These are phyloP conservation scores for Halcyon malimbica DNA, from an alignment of 2,113 vertebrate genomes.

Conservation along the genomic window DNA sequence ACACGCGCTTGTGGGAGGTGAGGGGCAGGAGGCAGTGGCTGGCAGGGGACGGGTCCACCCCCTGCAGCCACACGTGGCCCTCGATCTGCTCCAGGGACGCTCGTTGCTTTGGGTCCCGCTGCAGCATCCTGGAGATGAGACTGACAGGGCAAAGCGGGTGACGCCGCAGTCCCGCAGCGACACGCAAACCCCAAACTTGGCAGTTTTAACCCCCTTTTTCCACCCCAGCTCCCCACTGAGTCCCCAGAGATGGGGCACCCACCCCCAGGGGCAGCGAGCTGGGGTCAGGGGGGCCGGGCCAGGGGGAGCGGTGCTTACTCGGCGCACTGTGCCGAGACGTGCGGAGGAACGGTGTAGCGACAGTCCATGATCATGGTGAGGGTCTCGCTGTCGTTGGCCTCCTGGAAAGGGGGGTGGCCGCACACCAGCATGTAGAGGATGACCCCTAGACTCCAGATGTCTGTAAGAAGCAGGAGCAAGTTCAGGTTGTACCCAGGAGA, in stretches of 20 bases:
- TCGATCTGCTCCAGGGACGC: slow-evolving; percentile 84
- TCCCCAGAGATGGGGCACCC: background rate
- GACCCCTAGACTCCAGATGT: slow-evolving; percentile 91
- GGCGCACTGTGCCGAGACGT: slow-evolving; percentile 80
- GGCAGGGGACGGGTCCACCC: slow-evolving; percentile 78
- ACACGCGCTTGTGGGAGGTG: slow-evolving; percentile 76
- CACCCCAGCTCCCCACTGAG: background rate
- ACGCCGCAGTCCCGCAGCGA: background rate
- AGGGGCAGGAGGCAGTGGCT: slow-evolving; percentile 75
- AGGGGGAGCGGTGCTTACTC: slow-evolving; percentile 72
- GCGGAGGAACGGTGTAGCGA: slow-evolving; percentile 80
- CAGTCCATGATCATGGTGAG: slow-evolving; percentile 94
- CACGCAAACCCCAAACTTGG: fast-evolving
- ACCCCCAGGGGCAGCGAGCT: fast-evolving
- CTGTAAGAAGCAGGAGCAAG: slow-evolving; percentile 64
- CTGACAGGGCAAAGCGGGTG: slow-evolving; percentile 42
- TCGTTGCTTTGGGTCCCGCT: slow-evolving; percentile 80
- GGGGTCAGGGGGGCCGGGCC: background rate
- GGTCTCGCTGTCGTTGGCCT: slow-evolving; percentile 91
- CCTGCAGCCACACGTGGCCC: slow-evolving; percentile 83
- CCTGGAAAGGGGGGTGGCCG: slow-evolving; percentile 87
- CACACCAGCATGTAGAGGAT: slow-evolving; percentile 92
- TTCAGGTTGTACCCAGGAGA: background rate
- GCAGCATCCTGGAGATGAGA: slow-evolving; percentile 88
- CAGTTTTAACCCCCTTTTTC: background rate